Evolutionary conservation across 2,113 vertebrate genomes (phyloP), one percentile per base, ranked within the genome.

Genomic region (Psophia crepitans): DNA sequence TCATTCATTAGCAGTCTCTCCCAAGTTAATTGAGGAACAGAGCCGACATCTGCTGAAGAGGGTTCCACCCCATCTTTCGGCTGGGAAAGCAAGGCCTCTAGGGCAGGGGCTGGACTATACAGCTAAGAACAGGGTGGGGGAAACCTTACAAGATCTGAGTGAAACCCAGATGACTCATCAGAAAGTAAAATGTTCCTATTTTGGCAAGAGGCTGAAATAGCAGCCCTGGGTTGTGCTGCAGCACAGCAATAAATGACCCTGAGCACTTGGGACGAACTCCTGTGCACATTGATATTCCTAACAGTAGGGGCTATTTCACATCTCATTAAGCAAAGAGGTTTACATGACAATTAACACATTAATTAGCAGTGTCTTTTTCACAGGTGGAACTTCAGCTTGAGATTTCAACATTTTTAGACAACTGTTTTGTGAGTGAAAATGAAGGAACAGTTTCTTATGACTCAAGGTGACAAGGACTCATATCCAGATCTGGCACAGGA

Each of bases 151-250:
- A 84, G 60, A 70, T 48, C 33, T 44, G 68, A 85, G 87, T 24
- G 58, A 92, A 86, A 91, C 46, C 21, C 93, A 91, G 75, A 96
- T 94, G 89, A 96, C 85, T 97, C 96, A 95, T 95, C 94, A 96
- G 80, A 97, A 97, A 96, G 51, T 61, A 76, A 84, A 96, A 84
- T 16, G 54, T 94, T 95, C 84, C 81, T 80, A 46, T 95, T 97
- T 92, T 92, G 88, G 77, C 81, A 89, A 73, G 58, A 94, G 79
- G 76, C 79, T 93, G 83, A 95, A 96, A 91, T 51, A 84, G 93
- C 53, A 96, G 88, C 75, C 48, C 74, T 48, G 87, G 41, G 68
- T 70, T 91, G 48, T 63, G 44, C 43, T 77, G 81, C 84, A 91
- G 89, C 81, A 85, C 77, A 70, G 93, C 77, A 89, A 39, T 74